Evolutionary conservation across 2,888 invertebrate genomes (phyloP).

Genomic region (Psylliodes chrysocephalus): DNA sequence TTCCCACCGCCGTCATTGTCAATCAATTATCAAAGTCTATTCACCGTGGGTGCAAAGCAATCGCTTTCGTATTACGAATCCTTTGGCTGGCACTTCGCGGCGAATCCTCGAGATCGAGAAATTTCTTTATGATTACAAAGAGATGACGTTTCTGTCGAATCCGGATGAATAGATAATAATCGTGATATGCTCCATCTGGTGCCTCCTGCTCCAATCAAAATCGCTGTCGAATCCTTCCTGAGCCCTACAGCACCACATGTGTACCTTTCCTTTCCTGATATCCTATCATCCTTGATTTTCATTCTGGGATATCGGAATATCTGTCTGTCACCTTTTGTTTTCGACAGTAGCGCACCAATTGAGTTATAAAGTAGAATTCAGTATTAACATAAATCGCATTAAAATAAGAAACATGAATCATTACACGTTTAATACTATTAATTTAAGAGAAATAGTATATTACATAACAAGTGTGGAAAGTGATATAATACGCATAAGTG

Average conservation of each 20-base stretch:
- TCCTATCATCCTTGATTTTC: conserved; percentile 15
- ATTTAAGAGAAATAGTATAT: too few relatives aligned
- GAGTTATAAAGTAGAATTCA: too few relatives aligned
- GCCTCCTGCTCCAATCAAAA: conserved; percentile 56
- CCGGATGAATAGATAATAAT: conserved; percentile 60
- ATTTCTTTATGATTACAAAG: conserved; percentile 56
- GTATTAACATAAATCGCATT: too few relatives aligned
- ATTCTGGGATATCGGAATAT: conserved; percentile 10
- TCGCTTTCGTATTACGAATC: conserved; percentile 13
- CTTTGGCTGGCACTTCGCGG: conserved; percentile 32
- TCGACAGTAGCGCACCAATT: not conserved
- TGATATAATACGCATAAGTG: too few relatives aligned
- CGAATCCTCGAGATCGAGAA: conserved; percentile 47
- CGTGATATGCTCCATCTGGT: conserved; percentile 59
- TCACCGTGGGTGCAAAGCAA: conserved; percentile 9
- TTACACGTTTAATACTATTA: too few relatives aligned
- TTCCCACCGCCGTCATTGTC: too few relatives aligned
- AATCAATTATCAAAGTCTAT: conserved; percentile 1
- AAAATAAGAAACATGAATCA: too few relatives aligned
- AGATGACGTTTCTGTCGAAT: conserved; percentile 56
- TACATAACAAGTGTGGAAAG: too few relatives aligned
- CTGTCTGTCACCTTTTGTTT: conserved; percentile 13
- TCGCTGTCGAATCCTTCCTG: conserved; percentile 54
- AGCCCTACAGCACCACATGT: conserved; percentile 50
- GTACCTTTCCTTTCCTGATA: conserved; percentile 43